A percentile compares a stretch with the other conserved stretches of the same genome.
Evolutionary conservation across 2,797 vertebrate genomes (phyloP).

Genomic region (Austrolebias charrua): DNA sequence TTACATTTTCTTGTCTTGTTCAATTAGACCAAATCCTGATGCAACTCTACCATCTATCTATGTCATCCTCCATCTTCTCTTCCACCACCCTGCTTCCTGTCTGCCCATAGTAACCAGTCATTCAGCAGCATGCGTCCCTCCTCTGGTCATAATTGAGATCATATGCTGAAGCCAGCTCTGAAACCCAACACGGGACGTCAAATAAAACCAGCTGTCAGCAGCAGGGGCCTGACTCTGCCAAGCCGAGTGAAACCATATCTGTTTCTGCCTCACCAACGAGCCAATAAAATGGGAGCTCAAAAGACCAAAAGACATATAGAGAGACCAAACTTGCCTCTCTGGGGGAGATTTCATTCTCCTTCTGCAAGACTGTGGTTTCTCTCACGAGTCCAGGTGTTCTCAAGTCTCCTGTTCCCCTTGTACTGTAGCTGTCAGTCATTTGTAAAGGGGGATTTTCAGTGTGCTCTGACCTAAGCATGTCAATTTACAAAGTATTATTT

Average conservation of each 20-base stretch:
- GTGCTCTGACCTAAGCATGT: slow-evolving; percentile 2
- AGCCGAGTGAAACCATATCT: slow-evolving; percentile 77
- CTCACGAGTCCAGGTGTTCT: slow-evolving; percentile 31
- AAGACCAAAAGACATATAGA: slow-evolving; percentile 39
- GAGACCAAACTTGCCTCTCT: slow-evolving; percentile 51
- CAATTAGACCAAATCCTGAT: slow-evolving; percentile 12
- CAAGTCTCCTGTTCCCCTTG: slow-evolving; percentile 25
- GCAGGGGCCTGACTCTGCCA: slow-evolving; percentile 64
- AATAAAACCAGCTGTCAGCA: slow-evolving; percentile 81
- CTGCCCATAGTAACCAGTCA: slow-evolving; percentile 71
- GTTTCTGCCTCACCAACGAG: slow-evolving; percentile 68
- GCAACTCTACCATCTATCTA: slow-evolving; percentile 51
- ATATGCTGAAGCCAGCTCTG: slow-evolving; percentile 79
- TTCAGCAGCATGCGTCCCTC: slow-evolving; percentile 70
- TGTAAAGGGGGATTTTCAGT: neutral
- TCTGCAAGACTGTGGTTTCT: slow-evolving; percentile 43
- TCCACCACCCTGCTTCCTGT: slow-evolving; percentile 35
- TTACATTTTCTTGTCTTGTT: no score
- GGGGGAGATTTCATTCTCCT: slow-evolving; percentile 58
- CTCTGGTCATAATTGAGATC: slow-evolving; percentile 82
- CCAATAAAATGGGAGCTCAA: slow-evolving; percentile 67
- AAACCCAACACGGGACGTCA: slow-evolving; percentile 79
- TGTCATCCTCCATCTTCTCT: slow-evolving; percentile 44
- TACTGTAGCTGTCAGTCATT: slow-evolving; percentile 41
- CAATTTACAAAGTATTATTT: slow-evolving; percentile 7